These are phyloP conservation scores for Dasysyrphus albostriatus DNA, from an alignment of 2,888 invertebrate species.

Conservation along the genomic window DNA sequence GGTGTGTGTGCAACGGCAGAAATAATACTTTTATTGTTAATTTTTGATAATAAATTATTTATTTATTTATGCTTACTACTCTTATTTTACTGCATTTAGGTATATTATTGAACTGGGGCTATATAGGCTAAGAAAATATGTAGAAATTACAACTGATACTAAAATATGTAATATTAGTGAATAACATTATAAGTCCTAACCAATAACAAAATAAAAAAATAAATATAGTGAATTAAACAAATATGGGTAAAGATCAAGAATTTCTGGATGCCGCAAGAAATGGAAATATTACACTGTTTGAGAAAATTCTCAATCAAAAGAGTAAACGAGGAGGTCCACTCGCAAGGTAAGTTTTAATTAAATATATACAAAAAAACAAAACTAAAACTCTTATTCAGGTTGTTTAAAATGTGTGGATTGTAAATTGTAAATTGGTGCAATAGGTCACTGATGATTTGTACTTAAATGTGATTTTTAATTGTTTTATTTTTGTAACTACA, in stretches of 20 bases:
- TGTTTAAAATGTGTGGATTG: too few relatives aligned
- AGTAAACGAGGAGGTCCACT: constrained; percentile 96
- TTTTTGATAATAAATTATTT: background rate
- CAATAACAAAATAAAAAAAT: background rate
- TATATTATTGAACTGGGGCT: background rate
- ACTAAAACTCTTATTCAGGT: too few relatives aligned
- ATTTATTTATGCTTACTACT: background rate
- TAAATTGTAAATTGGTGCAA: too few relatives aligned
- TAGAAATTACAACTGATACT: background rate
- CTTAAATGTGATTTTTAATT: too few relatives aligned
- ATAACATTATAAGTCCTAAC: background rate
- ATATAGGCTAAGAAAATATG: background rate
- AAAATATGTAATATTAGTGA: background rate
- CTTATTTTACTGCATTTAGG: background rate
- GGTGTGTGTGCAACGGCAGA: background rate
- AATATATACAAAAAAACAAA: background rate
- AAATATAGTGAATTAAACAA: background rate
- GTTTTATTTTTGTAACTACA: too few relatives aligned
- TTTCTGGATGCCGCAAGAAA: constrained; percentile 97
- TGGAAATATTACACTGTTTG: constrained; percentile 94
- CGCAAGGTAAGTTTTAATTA: constrained; percentile 89
- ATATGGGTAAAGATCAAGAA: constrained; percentile 98
- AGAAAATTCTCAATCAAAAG: constrained; percentile 95
- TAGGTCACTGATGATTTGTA: too few relatives aligned
- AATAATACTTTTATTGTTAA: background rate